Evolutionary conservation across 2,888 invertebrate genomes (phyloP).

Genomic region (Lochmaea crataegi): DNA sequence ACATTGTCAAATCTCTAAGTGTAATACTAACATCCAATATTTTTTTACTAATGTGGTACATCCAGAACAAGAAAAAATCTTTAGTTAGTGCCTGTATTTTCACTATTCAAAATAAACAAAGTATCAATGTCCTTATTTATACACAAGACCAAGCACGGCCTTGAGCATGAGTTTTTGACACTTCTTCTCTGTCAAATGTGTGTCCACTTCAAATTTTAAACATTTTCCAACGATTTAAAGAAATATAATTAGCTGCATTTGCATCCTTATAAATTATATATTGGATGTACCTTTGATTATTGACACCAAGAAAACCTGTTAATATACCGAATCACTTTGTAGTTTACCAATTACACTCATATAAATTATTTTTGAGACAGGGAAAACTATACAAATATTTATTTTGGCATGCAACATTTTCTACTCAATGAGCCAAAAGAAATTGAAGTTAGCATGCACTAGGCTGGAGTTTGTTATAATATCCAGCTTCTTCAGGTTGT

Average conservation of each 20-base stretch:
- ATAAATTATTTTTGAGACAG: neutral
- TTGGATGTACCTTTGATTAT: constrained; percentile 9
- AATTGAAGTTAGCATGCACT: too few species aligned
- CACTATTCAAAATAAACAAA: too few species aligned
- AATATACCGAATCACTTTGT: neutral
- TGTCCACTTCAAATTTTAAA: too few species aligned
- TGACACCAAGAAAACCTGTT: constrained; percentile 17
- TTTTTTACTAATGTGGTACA: constrained; percentile 18
- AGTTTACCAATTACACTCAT: too few species aligned
- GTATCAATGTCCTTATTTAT: neutral
- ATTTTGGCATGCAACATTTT: too few species aligned
- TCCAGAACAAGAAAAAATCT: neutral
- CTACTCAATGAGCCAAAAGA: too few species aligned
- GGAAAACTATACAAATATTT: neutral
- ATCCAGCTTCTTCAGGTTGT: too few species aligned
- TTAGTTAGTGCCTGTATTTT: neutral
- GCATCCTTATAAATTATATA: neutral
- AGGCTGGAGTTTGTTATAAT: too few species aligned
- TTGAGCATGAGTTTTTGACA: too few species aligned
- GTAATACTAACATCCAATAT: constrained; percentile 32
- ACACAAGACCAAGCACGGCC: too few species aligned
- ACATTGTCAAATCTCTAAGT: constrained; percentile 31
- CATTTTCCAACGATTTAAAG: too few species aligned
- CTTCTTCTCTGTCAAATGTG: too few species aligned
- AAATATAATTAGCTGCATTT: neutral